These are phyloP conservation scores for Caenorhabditis afra DNA, from an alignment of 2,888 invertebrate genomes.

Conservation along the genomic window DNA sequence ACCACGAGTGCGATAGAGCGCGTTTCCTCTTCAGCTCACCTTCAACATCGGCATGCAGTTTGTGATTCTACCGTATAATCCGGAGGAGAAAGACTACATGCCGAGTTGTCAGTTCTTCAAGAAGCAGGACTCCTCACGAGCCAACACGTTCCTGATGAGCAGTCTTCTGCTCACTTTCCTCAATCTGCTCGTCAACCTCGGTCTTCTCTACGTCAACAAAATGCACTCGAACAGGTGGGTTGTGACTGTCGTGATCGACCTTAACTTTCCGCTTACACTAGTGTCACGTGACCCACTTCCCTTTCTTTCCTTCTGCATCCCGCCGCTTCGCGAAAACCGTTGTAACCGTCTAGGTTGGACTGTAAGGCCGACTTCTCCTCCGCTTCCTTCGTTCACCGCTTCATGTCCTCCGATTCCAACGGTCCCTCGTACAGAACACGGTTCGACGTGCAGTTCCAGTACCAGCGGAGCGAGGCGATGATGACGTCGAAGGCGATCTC, in stretches of 20 bases:
- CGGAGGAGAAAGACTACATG: conserved; percentile 20
- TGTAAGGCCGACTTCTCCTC: conserved; percentile 29
- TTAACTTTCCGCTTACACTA: not conserved
- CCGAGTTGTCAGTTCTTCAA: conserved; percentile 48
- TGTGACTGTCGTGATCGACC: not conserved
- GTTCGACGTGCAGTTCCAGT: conserved; percentile 46
- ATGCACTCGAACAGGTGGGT: conserved; percentile 34
- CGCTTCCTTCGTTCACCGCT: conserved; percentile 38
- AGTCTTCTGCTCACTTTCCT: conserved; percentile 19
- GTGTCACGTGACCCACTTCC: not conserved
- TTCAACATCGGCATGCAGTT: conserved; percentile 31
- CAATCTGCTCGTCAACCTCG: conserved; percentile 26
- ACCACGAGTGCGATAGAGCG: no score
- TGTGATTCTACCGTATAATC: conserved; percentile 8
- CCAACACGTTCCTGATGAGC: conserved; percentile 38
- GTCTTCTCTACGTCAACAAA: conserved; percentile 32
- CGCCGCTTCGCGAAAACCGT: no score
- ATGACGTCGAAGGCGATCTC: conserved; percentile 49
- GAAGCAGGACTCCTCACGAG: conserved; percentile 24
- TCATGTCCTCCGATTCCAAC: conserved; percentile 32
- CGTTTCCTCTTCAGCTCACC: conserved; percentile 14
- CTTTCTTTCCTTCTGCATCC: not conserved
- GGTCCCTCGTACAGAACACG: conserved; percentile 41
- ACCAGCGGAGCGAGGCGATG: conserved; percentile 46
- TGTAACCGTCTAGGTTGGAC: conserved; percentile 30